Evolutionary conservation across 2,113 vertebrate genomes (phyloP).

Genomic region (Eira barbara): DNA sequence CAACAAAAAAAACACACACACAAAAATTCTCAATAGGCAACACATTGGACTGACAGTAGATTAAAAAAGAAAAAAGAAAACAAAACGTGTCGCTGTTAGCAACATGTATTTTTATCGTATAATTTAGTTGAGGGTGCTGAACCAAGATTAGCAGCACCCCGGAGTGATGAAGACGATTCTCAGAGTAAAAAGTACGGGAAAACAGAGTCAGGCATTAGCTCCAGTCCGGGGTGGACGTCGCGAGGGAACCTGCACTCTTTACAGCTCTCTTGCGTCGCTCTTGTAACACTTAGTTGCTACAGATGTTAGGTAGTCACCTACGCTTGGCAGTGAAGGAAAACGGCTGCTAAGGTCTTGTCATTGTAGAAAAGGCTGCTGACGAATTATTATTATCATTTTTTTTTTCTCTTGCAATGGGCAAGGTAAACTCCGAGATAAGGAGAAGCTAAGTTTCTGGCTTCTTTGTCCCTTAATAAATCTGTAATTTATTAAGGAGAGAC

Average conservation of each 20-base stretch:
- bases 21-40: neutral
- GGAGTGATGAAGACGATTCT: neutral
- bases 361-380: neutral
- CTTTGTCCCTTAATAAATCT: neutral
- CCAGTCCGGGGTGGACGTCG: neutral
- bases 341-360: neutral
- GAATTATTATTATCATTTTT: neutral
- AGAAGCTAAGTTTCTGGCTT: constrained; percentile 1
- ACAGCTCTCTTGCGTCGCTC: neutral
- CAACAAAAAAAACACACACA: too few species aligned
- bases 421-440: constrained; percentile 8
- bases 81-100: neutral
- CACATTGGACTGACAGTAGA: neutral
- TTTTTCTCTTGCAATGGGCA: neutral
- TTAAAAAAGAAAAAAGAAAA: constrained; percentile 2
- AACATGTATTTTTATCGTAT: neutral
- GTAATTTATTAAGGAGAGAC: neutral
- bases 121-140: neutral
- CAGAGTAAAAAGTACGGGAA: neutral
- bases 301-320: neutral
- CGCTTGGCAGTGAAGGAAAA: constrained; percentile 31
- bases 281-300: neutral
- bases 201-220: neutral
- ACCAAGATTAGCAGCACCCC: neutral
- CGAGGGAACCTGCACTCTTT: neutral